Percentiles rank a stretch among this genome's conserved stretches.
Evolutionary conservation across 30 jellyfish, hydroid and myxozoan species (phyloP).

Genomic region (Turritopsis dohrnii): DNA sequence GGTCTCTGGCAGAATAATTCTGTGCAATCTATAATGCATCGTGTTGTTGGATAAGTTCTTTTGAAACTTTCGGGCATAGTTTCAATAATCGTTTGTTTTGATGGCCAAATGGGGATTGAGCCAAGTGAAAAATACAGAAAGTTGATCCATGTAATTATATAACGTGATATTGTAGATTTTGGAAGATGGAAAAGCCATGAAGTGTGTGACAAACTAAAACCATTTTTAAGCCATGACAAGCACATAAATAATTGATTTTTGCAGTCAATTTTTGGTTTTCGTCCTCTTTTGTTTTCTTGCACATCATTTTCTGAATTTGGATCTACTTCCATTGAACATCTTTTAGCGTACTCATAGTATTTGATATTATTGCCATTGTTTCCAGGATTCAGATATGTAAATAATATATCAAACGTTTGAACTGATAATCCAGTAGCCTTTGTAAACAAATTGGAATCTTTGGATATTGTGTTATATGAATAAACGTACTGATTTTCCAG

Average conservation of each 20-base stretch:
- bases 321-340: too few species aligned
- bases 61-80: slow-evolving; percentile 35
- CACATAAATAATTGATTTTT: slow-evolving; percentile 39
- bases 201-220: slow-evolving; percentile 22
- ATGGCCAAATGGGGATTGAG: slow-evolving; percentile 51
- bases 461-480: too few species aligned
- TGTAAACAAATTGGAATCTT: too few species aligned
- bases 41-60: not conserved
- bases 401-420: too few species aligned
- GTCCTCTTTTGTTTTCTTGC: too few species aligned
- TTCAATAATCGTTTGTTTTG: slow-evolving; percentile 22
- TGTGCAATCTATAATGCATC: slow-evolving; percentile 9
- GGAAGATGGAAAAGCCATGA: slow-evolving; percentile 39
- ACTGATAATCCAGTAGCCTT: too few species aligned
- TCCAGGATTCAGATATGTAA: too few species aligned
- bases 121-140: slow-evolving; percentile 46
- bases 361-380: too few species aligned
- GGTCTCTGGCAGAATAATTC: too few species aligned
- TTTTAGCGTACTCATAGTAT: too few species aligned
- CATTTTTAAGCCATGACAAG: slow-evolving; percentile 37
- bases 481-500: too few species aligned
- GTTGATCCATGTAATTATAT: slow-evolving; percentile 44
- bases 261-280: slow-evolving; percentile 38
- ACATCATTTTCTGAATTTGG: too few species aligned
- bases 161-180: slow-evolving; percentile 44